Base-by-base conservation (phyloP, 2,113 vertebrate species). In the Thomomys bottae region DNA sequence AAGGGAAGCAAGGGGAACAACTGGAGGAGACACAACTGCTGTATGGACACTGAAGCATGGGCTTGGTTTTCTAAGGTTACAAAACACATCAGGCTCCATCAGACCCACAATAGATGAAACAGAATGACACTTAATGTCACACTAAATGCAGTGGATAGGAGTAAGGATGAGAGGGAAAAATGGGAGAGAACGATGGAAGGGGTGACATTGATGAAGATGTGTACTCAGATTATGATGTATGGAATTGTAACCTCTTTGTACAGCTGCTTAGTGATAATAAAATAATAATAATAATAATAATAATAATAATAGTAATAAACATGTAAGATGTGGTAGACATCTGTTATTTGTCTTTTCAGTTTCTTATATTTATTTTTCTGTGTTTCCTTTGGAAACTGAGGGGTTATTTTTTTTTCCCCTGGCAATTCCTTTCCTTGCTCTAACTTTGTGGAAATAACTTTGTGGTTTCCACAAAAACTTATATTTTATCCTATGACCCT, bases 401-500 rank as follows among this genome's bases (percentile, higher is more conserved):
- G 26, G 3, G 9, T 42, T 40, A 68, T 71, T 77, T 15, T 45
- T 78, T 84, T 70, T 66, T 79, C 40, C 40, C 5, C 64, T 63
- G 18, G 32, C 45, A 59, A 76, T 85, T 63, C 83, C 38, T 71
- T 89, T 83, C 8, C 30, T 24, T 88, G 30, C 42, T 87, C 12
- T 67, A 71, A 75, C 10, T 49, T 84, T 89, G 34, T 71, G 10
- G 9, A n/a, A n/a, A n/a, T 67, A 71, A 75, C 10, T 49, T 84
- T 89, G 34, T 71, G 10, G 9, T 79, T 93, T 86, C 63, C 64
- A 23, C 26, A 26, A 80, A 87, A 95, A 68, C 32, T 76, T 82
- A 26, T 9, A 7, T 66, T 66, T 45, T 85, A 30, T 67, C 45
- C 42, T 40, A 34, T 38, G 66, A 66, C 12, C 15, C 30, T 68